phyloP scores from a whole-genome alignment of 2,888 invertebrate species.

The Slavum lentiscoides region DNA sequence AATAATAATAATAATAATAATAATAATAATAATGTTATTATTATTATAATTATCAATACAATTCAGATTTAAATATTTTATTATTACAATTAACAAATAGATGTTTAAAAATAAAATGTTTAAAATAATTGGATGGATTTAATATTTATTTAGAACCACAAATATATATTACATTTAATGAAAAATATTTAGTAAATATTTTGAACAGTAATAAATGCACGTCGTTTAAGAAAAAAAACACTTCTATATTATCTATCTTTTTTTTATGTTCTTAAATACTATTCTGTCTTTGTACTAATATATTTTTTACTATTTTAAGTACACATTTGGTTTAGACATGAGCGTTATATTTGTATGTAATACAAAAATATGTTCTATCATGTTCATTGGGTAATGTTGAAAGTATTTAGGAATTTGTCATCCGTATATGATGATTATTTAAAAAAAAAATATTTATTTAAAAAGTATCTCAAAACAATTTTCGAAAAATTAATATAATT shows the following conservation, averaged over 20 bases:
- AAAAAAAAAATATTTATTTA: too few species aligned
- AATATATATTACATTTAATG: constrained; percentile 3
- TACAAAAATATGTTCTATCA: not conserved
- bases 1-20: not conserved
- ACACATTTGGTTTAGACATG: not conserved
- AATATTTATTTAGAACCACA: constrained; percentile 14
- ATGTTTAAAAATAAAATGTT: constrained; percentile 17
- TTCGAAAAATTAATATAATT: not conserved
- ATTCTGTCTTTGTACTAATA: not conserved
- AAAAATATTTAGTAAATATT: constrained; percentile 17
- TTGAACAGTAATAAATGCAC: constrained; percentile 25
- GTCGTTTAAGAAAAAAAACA: not conserved
- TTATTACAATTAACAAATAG: constrained; percentile 30
- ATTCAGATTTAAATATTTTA: constrained; percentile 23
- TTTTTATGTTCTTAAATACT: not conserved
- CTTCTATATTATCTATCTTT: constrained; percentile 7
- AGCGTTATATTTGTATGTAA: not conserved
- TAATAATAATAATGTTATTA: not conserved
- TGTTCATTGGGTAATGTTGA: not conserved
- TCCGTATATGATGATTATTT: not conserved
- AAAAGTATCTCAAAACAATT: not conserved
- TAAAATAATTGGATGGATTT: constrained; percentile 32
- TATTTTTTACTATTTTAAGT: not conserved
- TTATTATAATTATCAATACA: constrained; percentile 20
- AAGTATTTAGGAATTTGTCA: constrained; percentile 1